Evolutionary conservation across 2,888 invertebrate species (phyloP).

Genomic region (Brachypalpus laphriformis): DNA sequence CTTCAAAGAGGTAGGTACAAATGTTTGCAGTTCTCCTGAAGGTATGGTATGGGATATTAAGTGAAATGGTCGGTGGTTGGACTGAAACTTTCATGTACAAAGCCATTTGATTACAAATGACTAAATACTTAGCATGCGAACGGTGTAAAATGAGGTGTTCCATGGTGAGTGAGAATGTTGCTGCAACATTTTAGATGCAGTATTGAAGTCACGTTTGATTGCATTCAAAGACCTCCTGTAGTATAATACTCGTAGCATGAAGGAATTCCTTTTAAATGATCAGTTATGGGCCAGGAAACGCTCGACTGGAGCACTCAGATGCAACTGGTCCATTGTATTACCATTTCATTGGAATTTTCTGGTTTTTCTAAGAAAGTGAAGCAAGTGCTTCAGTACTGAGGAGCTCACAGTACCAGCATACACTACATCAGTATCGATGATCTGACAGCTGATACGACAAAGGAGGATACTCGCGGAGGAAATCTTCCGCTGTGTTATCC

Average conservation of each 20-base stretch:
- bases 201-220: conserved; percentile 14
- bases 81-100: conserved; percentile 53
- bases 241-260: background rate
- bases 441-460: no score
- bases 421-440: background rate
- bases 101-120: conserved; percentile 48
- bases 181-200: conserved; percentile 8
- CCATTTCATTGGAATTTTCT: no score
- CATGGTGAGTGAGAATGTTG: conserved; percentile 18
- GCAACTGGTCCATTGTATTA: no score
- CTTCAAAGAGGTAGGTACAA: conserved; percentile 1
- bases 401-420: no score
- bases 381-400: no score
- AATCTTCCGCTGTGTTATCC: no score
- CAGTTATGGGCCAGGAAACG: no score
- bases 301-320: no score
- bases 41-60: conserved; percentile 7
- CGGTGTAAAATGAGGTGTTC: conserved; percentile 25
- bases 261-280: background rate
- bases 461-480: no score
- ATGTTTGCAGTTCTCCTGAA: conserved; percentile 8
- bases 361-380: no score
- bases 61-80: conserved; percentile 43
- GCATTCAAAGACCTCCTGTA: background rate
- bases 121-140: conserved; percentile 34